Conservation (phyloP, 2,113 vertebrate genomes). For the Circaetus cinerascens region DNA sequence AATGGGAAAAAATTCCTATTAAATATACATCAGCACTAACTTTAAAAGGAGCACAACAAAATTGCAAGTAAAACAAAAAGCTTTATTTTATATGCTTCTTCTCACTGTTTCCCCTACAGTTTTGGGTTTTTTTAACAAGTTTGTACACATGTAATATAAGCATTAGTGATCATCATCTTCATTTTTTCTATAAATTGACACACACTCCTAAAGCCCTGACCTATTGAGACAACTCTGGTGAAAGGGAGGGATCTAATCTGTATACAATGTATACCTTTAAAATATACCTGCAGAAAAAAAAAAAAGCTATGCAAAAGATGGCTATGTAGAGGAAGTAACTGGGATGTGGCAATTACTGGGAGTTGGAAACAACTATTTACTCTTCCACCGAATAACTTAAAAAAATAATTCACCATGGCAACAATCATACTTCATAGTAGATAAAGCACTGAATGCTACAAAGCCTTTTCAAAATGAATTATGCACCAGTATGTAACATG, state of each 20-base stretch:
- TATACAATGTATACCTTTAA: not conserved
- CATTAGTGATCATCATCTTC: not conserved
- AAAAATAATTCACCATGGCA: constrained; percentile 77
- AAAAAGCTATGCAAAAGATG: constrained; percentile 20
- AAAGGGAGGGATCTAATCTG: not conserved
- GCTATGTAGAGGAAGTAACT: constrained; percentile 45
- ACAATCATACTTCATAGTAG: constrained; percentile 72
- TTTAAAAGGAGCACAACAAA: not conserved
- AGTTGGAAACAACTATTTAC: constrained; percentile 70
- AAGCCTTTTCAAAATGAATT: constrained; percentile 47
- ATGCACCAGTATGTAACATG: constrained; percentile 5
- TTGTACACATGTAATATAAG: not conserved
- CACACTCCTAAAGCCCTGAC: not conserved
- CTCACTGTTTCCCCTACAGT: not conserved
- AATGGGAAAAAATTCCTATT: not conserved
- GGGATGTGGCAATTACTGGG: constrained; percentile 66
- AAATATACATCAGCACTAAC: not conserved
- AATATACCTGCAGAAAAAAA: not conserved
- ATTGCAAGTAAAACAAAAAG: not conserved
- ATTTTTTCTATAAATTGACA: not conserved
- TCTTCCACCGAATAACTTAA: constrained; percentile 73
- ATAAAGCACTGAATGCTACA: constrained; percentile 66
- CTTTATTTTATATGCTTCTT: not conserved
- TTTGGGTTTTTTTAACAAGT: not conserved
- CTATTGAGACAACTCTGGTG: not conserved